Evolutionary conservation across 2,113 vertebrate species (phyloP), one percentile per base, ranked within the genome.

Genomic region (Ochotona curzoniae): DNA sequence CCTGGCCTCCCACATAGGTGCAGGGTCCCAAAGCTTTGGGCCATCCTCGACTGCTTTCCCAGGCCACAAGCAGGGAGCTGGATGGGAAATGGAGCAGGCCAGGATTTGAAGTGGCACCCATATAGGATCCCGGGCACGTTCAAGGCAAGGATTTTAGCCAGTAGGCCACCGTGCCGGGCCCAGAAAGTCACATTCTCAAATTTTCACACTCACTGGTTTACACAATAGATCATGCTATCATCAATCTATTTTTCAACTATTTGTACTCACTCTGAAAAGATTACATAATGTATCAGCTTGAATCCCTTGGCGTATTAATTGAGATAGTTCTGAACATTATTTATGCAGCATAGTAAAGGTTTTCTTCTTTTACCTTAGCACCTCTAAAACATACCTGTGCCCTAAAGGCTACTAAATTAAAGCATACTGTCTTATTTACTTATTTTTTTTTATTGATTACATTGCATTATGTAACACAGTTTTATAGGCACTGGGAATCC

Each of bases 161-260:
- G 4, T 6, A 44, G 38, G 38, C 38, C 38, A 44, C 38, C 6
- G 38, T 44, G 38, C 38, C 38, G 38, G 38, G 38, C 38, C 38
- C 38, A 44, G 38, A 44, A 44, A 44, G 38, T 6, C 38, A 44
- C 38, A 60, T 85, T 69, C 30, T 80, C 23, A 92, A 95, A 74
- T 3, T 51, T 0, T 70, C 9, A 79, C 49, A 71, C 28, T 73
- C 11, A 44, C 25, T 49, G n/a, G 35, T 61, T 78, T 49, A 85
- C 51, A 49, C 76, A 94, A 67, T 73, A 83, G 25, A 2, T 92
- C 44, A 32, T 47, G 54, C 84, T 7, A 0, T 25, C 32, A 86
- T 71, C 32, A 74, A 32, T 54, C 20, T 32, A 47, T 88, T 90
- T 92, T 64, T 47, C n/a, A 92, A 67, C 21, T 79, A 75, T 70